Conservation (phyloP, 1,140 invertebrate species). For the Trichonephila clavata region DNA sequence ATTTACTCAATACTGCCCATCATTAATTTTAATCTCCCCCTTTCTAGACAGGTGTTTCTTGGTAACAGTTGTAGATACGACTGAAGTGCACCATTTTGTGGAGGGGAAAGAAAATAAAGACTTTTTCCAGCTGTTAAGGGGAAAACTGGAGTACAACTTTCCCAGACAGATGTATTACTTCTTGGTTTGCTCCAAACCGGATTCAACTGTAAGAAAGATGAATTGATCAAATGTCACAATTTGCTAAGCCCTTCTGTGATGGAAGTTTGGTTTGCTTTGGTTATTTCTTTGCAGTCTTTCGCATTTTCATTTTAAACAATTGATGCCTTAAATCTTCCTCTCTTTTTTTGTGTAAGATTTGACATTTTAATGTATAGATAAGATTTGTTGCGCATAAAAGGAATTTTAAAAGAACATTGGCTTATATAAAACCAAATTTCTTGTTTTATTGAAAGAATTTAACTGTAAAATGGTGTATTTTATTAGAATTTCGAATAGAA, state of each 20-base stretch:
- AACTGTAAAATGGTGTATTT: no score
- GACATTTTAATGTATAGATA: no score
- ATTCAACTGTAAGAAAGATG: conserved; percentile 15
- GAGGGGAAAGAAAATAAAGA: conserved; percentile 2
- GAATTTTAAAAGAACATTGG: no score
- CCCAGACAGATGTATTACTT: background rate
- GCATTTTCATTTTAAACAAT: background rate
- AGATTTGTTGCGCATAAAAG: no score
- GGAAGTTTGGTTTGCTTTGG: background rate
- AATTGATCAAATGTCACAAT: background rate
- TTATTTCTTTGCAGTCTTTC: background rate
- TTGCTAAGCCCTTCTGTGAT: background rate
- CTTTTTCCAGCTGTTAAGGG: conserved; percentile 1
- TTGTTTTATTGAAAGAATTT: no score
- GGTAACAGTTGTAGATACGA: background rate
- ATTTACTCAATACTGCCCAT: background rate
- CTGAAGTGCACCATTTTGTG: background rate
- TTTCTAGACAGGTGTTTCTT: background rate
- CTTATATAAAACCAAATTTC: no score
- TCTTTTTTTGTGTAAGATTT: no score
- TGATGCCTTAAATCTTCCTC: no score
- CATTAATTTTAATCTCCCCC: conserved; percentile 19
- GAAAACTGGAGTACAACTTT: conserved; percentile 24
- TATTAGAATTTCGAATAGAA: no score
- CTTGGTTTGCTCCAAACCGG: background rate